Evolutionary conservation across 1,140 invertebrate species (phyloP).

Genomic region (Sminthurinus signatus): DNA sequence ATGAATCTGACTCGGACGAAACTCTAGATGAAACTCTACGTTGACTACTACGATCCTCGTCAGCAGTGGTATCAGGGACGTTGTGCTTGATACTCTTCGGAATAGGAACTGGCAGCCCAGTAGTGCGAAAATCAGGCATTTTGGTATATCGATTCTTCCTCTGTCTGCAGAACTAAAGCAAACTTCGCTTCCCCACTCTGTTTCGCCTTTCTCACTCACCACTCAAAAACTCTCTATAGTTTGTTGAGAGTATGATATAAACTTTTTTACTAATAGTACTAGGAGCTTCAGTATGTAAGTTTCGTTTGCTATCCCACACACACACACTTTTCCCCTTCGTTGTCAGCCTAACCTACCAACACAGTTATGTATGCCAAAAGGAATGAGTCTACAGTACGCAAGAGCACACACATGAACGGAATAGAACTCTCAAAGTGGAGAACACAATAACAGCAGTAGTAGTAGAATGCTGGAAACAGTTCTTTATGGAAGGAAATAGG

Average conservation of each 20-base stretch:
- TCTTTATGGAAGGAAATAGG: too few species aligned
- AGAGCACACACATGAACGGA: too few species aligned
- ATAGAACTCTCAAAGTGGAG: too few species aligned
- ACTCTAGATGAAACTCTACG: not conserved
- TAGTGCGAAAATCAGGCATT: slow-evolving; percentile 38
- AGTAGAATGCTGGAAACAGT: too few species aligned
- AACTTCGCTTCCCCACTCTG: not conserved
- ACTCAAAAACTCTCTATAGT: not conserved
- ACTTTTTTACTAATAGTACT: not conserved
- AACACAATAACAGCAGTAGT: too few species aligned
- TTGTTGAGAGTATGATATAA: not conserved
- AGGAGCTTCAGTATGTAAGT: too few species aligned
- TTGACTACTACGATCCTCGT: not conserved
- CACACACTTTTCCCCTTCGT: too few species aligned
- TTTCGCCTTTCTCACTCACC: not conserved
- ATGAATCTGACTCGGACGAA: slow-evolving; percentile 38
- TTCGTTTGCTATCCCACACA: too few species aligned
- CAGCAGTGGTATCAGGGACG: not conserved
- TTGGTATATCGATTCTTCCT: slow-evolving; percentile 9
- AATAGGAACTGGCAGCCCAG: slow-evolving; percentile 34
- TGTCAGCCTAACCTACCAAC: too few species aligned
- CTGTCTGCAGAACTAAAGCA: not conserved
- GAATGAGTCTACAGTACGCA: too few species aligned
- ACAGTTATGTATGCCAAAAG: too few species aligned
- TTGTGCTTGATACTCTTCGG: slow-evolving; percentile 14